Evolutionary conservation across 2,888 invertebrate genomes (phyloP).

Genomic region (Barypeithes pellucidus): DNA sequence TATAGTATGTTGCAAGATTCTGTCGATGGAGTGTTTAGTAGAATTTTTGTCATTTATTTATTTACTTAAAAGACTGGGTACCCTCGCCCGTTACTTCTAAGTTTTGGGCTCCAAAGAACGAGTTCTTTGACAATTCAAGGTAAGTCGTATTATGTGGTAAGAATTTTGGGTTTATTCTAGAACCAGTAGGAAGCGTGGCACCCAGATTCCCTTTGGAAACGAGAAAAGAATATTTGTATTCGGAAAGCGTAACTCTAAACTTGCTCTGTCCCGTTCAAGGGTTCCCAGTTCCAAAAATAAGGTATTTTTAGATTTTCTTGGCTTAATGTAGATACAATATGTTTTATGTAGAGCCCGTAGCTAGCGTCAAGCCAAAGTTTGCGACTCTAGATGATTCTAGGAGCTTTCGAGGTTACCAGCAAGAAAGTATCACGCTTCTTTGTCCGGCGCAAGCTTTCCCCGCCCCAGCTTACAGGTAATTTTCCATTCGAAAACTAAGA

Average conservation of each 20-base stretch:
- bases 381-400: constrained; percentile 64
- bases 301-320: constrained; percentile 60
- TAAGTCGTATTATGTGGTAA: constrained; percentile 57
- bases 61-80: constrained; percentile 62
- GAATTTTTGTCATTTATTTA: constrained; percentile 25
- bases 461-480: constrained; percentile 72
- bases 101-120: constrained; percentile 53
- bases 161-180: constrained; percentile 62
- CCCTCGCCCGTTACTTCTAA: constrained; percentile 63
- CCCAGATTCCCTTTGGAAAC: constrained; percentile 85
- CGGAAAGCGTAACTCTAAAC: constrained; percentile 70
- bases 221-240: constrained; percentile 74
- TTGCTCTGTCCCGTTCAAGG: constrained; percentile 80
- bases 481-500: constrained; percentile 71
- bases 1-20: background rate
- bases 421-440: constrained; percentile 72
- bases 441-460: constrained; percentile 81
- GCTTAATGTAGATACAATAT: background rate
- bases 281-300: constrained; percentile 78
- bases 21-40: constrained; percentile 14
- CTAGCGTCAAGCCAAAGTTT: constrained; percentile 74
- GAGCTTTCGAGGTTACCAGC: constrained; percentile 61
- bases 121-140: constrained; percentile 53
- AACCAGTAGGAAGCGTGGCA: constrained; percentile 73
- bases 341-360: constrained; percentile 68